Evolutionary conservation across 2,113 vertebrate species (phyloP), one percentile per base, ranked within the genome.

Genomic region (Lepidiolamprologus cunningtoni): DNA sequence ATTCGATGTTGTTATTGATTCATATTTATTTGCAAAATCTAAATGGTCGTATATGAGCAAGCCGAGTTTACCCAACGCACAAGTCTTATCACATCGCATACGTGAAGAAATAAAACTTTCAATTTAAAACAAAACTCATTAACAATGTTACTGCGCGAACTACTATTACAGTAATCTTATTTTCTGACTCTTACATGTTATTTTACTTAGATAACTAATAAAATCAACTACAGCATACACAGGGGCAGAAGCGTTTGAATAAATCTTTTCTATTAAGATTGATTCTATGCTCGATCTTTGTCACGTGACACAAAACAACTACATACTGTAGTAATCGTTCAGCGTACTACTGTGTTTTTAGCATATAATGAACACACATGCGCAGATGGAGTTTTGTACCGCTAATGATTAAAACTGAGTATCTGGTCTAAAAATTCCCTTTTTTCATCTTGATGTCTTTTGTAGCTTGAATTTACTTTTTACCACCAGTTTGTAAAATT

Each of bases 261-360:
- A 4, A 3, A 3, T 2, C 19, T 33, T 33, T 89, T 93, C 92
- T 94, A 92, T 33, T 80, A 10, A 19, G 2, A 78, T 23, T 6
- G 53, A 19, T 76, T 94, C 91, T 93, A 89, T 92, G 79, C 4
- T 14, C 16, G 9, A 66, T 71, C 19, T 81, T 1, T 3, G 58
- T 89, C 94, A 95, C 90, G 93, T 95, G 94, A 94, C 87, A 54
- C 5, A 45, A 61, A 85, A 61, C 86, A 40, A 87, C 21, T 91
- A 79, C 0, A 2, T 23, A 47, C 9, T 52, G 42, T 50, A 50
- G 45, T 78, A 78, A 52, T 78, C 26, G 26, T 78, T 52, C 73
- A 52, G 45, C 45, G 7, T 13, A 33, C 73, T 52, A 52, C 10
- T 52, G 26, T 78, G 26, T 52, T 78, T 33, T 31, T 78, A 78